Percentiles rank a stretch among this genome's conserved stretches.
phyloP scores from a whole-genome alignment of 2,888 invertebrate genomes.

The Cerastis rubricosa region DNA sequence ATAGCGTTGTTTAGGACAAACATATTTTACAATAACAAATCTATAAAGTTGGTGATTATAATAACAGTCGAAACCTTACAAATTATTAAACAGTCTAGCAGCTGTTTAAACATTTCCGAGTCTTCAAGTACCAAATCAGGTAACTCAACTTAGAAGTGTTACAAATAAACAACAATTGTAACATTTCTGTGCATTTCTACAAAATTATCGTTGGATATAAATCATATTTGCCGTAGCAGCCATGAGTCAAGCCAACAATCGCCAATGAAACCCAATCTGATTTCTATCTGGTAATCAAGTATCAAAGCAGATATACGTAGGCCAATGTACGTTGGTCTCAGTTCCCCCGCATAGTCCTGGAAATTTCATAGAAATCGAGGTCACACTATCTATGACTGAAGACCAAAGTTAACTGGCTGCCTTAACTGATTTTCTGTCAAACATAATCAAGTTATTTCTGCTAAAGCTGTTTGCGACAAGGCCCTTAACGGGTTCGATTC shows the following conservation, averaged over 20 bases:
- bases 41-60: not conserved
- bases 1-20: not conserved
- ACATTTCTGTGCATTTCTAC: slow-evolving; percentile 48
- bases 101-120: slow-evolving; percentile 27
- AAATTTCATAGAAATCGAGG: slow-evolving; percentile 50
- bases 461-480: slow-evolving; percentile 66
- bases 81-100: not conserved
- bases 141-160: slow-evolving; percentile 29
- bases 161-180: slow-evolving; percentile 55
- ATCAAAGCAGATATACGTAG: slow-evolving; percentile 64
- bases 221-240: slow-evolving; percentile 53
- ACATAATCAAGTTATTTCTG: slow-evolving; percentile 75
- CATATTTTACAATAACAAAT: not conserved
- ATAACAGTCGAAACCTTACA: not conserved
- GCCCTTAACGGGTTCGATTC: slow-evolving; percentile 67
- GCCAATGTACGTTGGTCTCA: slow-evolving; percentile 22
- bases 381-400: slow-evolving; percentile 38
- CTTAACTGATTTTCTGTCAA: slow-evolving; percentile 74
- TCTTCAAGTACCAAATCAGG: slow-evolving; percentile 25
- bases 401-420: slow-evolving; percentile 57
- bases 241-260: slow-evolving; percentile 67
- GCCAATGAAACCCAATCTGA: slow-evolving; percentile 73
- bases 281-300: slow-evolving; percentile 68
- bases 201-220: slow-evolving; percentile 55
- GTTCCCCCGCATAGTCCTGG: slow-evolving; percentile 9